Evolutionary conservation across 1,140 invertebrate species (phyloP).

Genomic region (Pogonomyrmex californicus): DNA sequence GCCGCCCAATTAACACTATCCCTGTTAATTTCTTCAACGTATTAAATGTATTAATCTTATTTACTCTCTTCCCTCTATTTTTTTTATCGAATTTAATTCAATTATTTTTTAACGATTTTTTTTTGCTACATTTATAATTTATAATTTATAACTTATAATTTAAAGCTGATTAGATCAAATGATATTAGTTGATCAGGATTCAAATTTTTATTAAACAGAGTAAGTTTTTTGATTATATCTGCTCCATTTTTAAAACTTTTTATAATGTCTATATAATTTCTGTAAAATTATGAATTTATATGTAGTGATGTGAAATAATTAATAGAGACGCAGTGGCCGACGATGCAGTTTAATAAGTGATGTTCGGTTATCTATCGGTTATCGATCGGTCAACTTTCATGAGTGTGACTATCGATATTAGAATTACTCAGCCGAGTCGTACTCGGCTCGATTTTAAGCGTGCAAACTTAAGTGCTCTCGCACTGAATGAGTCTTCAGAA

Average conservation of each 20-base stretch:
- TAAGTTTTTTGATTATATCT: neutral
- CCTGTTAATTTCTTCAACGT: constrained; percentile 21
- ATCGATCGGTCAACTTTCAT: constrained; percentile 26
- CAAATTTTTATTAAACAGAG: neutral
- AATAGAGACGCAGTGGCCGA: neutral
- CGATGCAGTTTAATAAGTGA: constrained; percentile 12
- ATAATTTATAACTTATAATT: too few relatives aligned
- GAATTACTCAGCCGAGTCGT: constrained; percentile 15
- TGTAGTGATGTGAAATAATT: neutral
- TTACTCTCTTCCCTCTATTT: neutral
- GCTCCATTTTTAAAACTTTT: neutral
- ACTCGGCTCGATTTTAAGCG: constrained; percentile 39
- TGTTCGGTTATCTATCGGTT: neutral
- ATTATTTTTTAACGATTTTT: neutral
- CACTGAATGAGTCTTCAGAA: constrained; percentile 25
- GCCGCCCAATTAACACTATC: constrained; percentile 48
- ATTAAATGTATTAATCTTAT: neutral
- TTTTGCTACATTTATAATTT: neutral
- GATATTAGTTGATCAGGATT: neutral
- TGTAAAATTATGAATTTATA: too few relatives aligned
- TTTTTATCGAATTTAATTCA: neutral
- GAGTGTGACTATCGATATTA: constrained; percentile 32
- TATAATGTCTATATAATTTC: neutral
- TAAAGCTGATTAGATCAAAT: too few relatives aligned
- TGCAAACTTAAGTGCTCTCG: constrained; percentile 48